Base-by-base conservation (phyloP, 2,888 invertebrate species). In the Agelastica alni region DNA sequence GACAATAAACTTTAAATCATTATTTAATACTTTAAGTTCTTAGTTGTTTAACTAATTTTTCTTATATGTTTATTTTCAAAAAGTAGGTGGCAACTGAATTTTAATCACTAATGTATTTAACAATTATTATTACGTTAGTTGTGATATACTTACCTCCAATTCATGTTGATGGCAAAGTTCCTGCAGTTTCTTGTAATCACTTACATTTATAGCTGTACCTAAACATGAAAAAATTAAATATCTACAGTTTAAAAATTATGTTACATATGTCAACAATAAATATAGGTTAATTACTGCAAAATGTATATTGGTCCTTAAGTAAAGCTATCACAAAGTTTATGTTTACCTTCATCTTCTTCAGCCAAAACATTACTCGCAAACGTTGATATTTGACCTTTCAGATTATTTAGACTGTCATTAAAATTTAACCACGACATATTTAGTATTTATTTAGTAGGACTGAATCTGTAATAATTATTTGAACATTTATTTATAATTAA, bases 331-430 rank as follows among this genome's bases (percentile, higher is more conserved):
- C 57, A 61, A 64, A 53, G 59, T 36, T 58, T 45, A 61, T 45
- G 49, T 37, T 46, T 43, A 83, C 83, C 84, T 72, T 78, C 80
- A 71, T 81, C 82, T 69, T 85, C 85, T 68, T 93, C 93, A 61
- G 89, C 86, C 72, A 95, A 81, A 66, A 94, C 93, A 78, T 93
- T 93, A 75, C 89, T 90, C 54, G 94, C 93, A 70, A 94, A 88
- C 79, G 84, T 93, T 26, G 87, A 85, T 69, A 95, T 84, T 80
- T 95, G 94, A 64, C 93, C 94, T 76, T 92, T 93, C 62, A 95
- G 78, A 77, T 81, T 85, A 72, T 77, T 84, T 63, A 85, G 78
- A 78, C 84, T 84, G 68, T 84, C 81, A 75, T 87, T 87, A 34
- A 73, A 67, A 74, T 84, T 84, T 56, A 87, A 79, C 87, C 87